These are phyloP conservation scores for Cryptotis parvus DNA, from an alignment of 2,113 vertebrate species.

Conservation along the genomic window DNA sequence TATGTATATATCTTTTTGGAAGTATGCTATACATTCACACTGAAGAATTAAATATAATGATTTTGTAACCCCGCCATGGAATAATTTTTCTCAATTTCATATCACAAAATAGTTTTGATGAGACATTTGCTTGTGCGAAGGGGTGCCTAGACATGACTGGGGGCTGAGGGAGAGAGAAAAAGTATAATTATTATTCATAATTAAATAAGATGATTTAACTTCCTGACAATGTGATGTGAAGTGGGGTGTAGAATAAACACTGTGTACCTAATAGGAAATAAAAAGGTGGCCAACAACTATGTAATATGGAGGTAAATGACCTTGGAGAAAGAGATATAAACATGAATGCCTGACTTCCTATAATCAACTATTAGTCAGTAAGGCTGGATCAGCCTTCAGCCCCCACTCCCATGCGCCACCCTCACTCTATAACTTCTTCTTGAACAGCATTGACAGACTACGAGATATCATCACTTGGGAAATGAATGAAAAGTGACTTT, in stretches of 20 bases:
- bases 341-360: neutral
- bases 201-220: neutral
- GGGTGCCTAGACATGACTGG: neutral
- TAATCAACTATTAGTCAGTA: neutral
- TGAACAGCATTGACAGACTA: too few species aligned
- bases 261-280: neutral
- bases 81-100: neutral
- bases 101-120: slow-evolving; percentile 1
- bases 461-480: neutral
- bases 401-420: neutral
- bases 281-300: neutral
- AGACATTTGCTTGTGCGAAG: slow-evolving; percentile 18
- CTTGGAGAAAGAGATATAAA: neutral
- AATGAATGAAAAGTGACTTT: neutral
- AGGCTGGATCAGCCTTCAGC: neutral
- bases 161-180: neutral
- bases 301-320: neutral
- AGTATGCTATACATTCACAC: neutral
- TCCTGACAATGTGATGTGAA: neutral
- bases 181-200: neutral
- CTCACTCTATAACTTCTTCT: neutral
- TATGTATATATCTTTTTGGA: neutral
- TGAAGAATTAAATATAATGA: neutral
- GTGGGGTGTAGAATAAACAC: neutral
- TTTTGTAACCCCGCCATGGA: neutral